Conservation (phyloP, 2,888 invertebrate species). For the Ischnus inquisitorius region DNA sequence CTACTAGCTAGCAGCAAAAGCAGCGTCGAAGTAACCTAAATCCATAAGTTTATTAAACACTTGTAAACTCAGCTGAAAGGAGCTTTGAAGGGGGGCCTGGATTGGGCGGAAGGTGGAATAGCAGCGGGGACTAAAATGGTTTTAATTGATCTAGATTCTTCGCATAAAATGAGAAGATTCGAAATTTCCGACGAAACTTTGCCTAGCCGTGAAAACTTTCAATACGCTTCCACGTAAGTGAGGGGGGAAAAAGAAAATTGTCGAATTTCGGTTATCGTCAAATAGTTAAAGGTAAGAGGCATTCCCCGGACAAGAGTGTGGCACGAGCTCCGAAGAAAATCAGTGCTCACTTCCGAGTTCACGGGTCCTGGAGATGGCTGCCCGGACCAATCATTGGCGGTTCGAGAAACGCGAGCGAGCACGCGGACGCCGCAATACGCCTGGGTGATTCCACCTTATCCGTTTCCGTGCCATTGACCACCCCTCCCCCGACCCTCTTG, state of each 20-base stretch:
- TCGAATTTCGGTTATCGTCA: slow-evolving; percentile 1
- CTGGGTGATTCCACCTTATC: slow-evolving; percentile 77
- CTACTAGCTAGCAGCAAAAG: neutral
- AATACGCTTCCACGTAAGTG: neutral
- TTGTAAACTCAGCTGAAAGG: neutral
- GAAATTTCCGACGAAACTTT: neutral
- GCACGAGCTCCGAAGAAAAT: slow-evolving; percentile 44
- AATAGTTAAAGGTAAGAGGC: neutral
- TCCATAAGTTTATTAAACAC: slow-evolving; percentile 41
- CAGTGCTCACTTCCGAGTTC: slow-evolving; percentile 37
- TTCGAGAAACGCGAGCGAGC: slow-evolving; percentile 51
- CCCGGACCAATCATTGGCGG: slow-evolving; percentile 74
- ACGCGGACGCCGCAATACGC: slow-evolving; percentile 67
- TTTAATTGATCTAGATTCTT: slow-evolving; percentile 15
- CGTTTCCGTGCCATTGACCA: slow-evolving; percentile 77
- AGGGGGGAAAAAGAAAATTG: slow-evolving; percentile 12
- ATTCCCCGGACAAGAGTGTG: slow-evolving; percentile 21
- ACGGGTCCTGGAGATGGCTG: slow-evolving; percentile 5
- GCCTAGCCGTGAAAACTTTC: slow-evolving; percentile 21
- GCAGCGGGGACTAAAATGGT: neutral
- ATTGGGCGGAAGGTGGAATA: neutral
- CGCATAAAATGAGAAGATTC: slow-evolving; percentile 17
- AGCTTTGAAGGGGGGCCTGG: neutral
- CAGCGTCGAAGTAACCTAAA: slow-evolving; percentile 30
- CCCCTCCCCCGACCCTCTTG: slow-evolving; percentile 52